Evolutionary conservation across 1,140 invertebrate genomes (phyloP).

Genomic region (Forficula auricularia): DNA sequence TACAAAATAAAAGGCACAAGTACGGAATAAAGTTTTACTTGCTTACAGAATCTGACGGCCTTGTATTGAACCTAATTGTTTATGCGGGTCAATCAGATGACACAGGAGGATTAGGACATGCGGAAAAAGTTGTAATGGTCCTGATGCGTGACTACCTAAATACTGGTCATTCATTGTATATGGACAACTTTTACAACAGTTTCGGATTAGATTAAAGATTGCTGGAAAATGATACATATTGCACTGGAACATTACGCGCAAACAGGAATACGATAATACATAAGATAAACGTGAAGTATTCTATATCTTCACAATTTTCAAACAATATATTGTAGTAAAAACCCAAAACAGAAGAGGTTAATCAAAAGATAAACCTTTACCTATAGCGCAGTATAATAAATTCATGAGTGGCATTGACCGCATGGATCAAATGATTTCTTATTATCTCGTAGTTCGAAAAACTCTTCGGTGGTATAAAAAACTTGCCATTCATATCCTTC

Average conservation of each 20-base stretch:
- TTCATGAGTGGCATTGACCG: conserved; percentile 8
- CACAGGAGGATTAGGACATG: conserved; percentile 9
- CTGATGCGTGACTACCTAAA: conserved; percentile 6
- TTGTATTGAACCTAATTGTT: conserved; percentile 12
- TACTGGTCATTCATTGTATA: conserved; percentile 8
- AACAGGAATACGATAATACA: too few species aligned
- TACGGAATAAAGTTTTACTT: conserved; percentile 18
- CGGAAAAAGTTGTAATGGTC: conserved; percentile 6
- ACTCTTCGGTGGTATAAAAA: conserved; percentile 9
- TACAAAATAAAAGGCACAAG: conserved; percentile 19
- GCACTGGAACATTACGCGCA: too few species aligned
- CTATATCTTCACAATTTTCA: too few species aligned
- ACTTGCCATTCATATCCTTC: conserved; percentile 8
- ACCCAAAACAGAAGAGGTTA: too few species aligned
- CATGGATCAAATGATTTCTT: conserved; percentile 9
- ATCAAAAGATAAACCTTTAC: too few species aligned
- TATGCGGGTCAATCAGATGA: conserved; percentile 11
- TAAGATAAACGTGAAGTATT: too few species aligned
- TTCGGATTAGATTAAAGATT: too few species aligned
- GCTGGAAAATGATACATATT: too few species aligned
- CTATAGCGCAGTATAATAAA: conserved; percentile 9
- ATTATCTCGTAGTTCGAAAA: conserved; percentile 6
- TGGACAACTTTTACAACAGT: conserved; percentile 11
- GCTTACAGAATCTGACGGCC: conserved; percentile 12
- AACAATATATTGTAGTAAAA: too few species aligned